Conservation (phyloP, 2,888 invertebrate species). For the Rambutsinella grinnellia region DNA sequence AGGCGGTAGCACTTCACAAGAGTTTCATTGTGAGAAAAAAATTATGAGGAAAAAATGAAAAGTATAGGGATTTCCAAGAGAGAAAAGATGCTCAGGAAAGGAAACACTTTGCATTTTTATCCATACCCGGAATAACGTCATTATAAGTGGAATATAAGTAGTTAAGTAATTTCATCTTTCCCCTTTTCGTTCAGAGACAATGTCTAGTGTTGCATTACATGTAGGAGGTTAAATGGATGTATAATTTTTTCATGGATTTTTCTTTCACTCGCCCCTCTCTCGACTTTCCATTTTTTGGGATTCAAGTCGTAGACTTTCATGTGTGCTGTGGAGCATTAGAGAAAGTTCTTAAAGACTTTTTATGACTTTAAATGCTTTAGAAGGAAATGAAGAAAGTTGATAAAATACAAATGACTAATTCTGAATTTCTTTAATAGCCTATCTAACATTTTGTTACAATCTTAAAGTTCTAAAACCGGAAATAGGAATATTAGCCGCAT, state of each 20-base stretch:
- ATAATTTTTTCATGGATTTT: slow-evolving; percentile 49
- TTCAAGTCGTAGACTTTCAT: neutral
- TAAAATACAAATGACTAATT: no score
- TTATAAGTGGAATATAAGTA: no score
- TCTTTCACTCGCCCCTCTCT: slow-evolving; percentile 24
- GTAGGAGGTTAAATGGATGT: slow-evolving; percentile 49
- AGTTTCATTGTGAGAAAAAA: neutral
- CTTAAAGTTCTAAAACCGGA: no score
- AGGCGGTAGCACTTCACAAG: neutral
- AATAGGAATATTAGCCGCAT: no score
- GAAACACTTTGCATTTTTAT: neutral
- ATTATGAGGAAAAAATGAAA: slow-evolving; percentile 30
- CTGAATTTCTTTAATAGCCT: no score
- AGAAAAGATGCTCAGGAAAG: neutral
- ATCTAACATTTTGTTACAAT: no score
- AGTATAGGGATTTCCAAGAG: slow-evolving; percentile 33
- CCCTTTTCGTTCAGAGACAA: slow-evolving; percentile 9
- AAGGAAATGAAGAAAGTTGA: no score
- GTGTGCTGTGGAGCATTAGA: slow-evolving; percentile 16
- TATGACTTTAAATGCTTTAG: slow-evolving; percentile 33
- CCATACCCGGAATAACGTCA: no score
- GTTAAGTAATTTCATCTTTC: neutral
- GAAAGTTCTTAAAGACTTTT: slow-evolving; percentile 47
- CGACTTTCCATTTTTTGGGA: slow-evolving; percentile 3
- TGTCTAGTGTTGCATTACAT: slow-evolving; percentile 31